Evolutionary conservation across 2,113 vertebrate species (phyloP).

Genomic region (Myotis brandtii): DNA sequence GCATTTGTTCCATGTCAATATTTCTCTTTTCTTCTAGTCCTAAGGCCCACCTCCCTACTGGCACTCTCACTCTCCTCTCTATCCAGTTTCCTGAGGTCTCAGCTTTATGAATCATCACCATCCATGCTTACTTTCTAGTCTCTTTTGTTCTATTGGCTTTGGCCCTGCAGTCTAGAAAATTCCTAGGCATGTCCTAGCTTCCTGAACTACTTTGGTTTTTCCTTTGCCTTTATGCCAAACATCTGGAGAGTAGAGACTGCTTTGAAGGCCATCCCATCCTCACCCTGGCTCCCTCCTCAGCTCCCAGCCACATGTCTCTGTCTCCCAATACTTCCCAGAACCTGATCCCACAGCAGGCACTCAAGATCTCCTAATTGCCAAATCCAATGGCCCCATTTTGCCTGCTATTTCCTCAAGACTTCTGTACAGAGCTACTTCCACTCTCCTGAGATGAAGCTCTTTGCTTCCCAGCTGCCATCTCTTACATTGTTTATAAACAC

Average conservation of each 20-base stretch:
- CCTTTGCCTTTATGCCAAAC: not conserved
- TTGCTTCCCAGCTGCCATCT: not conserved
- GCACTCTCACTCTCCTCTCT: not conserved
- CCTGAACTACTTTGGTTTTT: conserved; percentile 21
- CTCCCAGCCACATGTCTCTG: not conserved
- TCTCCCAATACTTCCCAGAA: not conserved
- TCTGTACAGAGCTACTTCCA: not conserved
- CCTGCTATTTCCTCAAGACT: not conserved
- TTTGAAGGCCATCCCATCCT: not conserved
- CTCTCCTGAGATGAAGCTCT: not conserved
- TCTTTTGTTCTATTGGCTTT: not conserved
- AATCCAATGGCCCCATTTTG: not conserved
- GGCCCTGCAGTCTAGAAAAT: not conserved
- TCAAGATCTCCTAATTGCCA: not conserved
- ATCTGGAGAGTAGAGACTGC: not conserved
- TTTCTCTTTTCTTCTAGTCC: not conserved
- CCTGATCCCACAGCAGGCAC: not conserved
- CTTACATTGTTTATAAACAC: not conserved
- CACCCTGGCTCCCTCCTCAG: not conserved
- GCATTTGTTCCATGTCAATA: not conserved
- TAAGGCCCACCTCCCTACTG: not conserved
- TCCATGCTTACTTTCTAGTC: not conserved
- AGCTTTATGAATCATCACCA: not conserved
- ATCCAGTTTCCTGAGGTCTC: not conserved
- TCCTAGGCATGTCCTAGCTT: not conserved